A percentile compares a stretch with the other conserved stretches of the same genome.
These are phyloP conservation scores for Bombus confusus DNA, from an alignment of 1,140 invertebrate species.

Conservation along the genomic window DNA sequence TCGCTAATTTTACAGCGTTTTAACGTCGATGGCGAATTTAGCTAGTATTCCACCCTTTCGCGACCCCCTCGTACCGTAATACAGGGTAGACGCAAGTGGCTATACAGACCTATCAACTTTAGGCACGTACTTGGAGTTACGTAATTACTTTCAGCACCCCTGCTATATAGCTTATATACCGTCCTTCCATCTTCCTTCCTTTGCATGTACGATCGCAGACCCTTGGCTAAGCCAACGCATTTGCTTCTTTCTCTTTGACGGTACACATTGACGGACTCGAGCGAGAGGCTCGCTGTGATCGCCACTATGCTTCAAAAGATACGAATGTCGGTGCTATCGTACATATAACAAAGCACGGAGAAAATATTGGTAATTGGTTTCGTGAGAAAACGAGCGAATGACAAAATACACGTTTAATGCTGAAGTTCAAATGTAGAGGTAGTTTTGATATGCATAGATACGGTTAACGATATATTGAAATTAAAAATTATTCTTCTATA, in stretches of 20 bases:
- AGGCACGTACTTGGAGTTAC: slow-evolving; percentile 65
- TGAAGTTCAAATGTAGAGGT: neutral
- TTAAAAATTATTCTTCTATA: neutral
- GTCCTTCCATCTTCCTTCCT: slow-evolving; percentile 48
- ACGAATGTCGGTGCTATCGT: neutral
- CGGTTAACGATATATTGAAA: no score
- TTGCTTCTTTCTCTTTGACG: slow-evolving; percentile 14
- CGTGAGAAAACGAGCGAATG: no score
- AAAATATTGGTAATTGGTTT: neutral
- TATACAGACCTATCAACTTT: slow-evolving; percentile 65
- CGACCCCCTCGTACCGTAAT: slow-evolving; percentile 39
- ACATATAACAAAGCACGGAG: no score
- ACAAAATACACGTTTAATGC: no score
- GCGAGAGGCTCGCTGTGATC: slow-evolving; percentile 60
- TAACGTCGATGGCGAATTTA: slow-evolving; percentile 54
- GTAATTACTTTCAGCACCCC: slow-evolving; percentile 71
- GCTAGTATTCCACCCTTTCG: slow-evolving; percentile 24
- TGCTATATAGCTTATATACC: slow-evolving; percentile 59
- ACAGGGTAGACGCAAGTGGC: slow-evolving; percentile 51
- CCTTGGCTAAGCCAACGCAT: slow-evolving; percentile 6
- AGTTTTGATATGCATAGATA: neutral
- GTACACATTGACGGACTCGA: slow-evolving; percentile 22
- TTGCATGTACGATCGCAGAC: slow-evolving; percentile 13
- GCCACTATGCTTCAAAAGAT: slow-evolving; percentile 58
- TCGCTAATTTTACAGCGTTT: slow-evolving; percentile 47